Evolutionary conservation across 2,113 vertebrate genomes (phyloP), one percentile per base, ranked within the genome.

Genomic region (Leiothrix lutea): DNA sequence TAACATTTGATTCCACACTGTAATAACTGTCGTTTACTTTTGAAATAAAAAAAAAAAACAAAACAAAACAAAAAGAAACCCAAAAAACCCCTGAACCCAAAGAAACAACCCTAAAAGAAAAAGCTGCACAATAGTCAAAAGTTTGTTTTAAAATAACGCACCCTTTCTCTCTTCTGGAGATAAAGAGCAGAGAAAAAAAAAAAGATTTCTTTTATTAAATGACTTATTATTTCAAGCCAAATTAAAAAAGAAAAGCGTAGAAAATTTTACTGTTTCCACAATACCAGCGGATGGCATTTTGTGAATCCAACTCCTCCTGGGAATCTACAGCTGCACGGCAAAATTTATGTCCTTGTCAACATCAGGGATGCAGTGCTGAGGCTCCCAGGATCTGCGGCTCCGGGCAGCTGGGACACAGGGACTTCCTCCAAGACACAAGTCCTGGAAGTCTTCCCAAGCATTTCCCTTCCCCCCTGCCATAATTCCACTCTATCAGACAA

Each of bases 321-420:
- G 91, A 97, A 79, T 61, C 56, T 60, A 90, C 94, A 95, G 95
- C 95, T 95, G 96, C 92, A 90, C 44, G 67, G 65, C 44, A 93
- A 90, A 94, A 95, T 95, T 96, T 95, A 95, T 91, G 72, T 86
- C 36, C 91, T 73, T 96, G 95, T 95, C 95, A 94, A 80, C 86
- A 84, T 93, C 72, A 51, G 23, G 44, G 91, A 92, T 74, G 82
- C 60, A 94, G 64, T 5, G 8, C 64, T 78, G 75, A 95, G 71
- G 33, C 82, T 96, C 95, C 80, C 88, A 90, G 80, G 80, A 90
- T 88, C 82, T 78, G 60, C 0, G 1, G 88, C 91, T 94, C 88
- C 1, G 0, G 62, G 69, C 88, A 92, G 80, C 67, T 4, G 16
- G 51, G 60, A 90, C 54, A 56, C 17, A 85, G 31, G 71, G 45